These are phyloP conservation scores for Drosophila ananassae DNA, from an alignment of 1,140 invertebrate genomes.

Conservation along the genomic window DNA sequence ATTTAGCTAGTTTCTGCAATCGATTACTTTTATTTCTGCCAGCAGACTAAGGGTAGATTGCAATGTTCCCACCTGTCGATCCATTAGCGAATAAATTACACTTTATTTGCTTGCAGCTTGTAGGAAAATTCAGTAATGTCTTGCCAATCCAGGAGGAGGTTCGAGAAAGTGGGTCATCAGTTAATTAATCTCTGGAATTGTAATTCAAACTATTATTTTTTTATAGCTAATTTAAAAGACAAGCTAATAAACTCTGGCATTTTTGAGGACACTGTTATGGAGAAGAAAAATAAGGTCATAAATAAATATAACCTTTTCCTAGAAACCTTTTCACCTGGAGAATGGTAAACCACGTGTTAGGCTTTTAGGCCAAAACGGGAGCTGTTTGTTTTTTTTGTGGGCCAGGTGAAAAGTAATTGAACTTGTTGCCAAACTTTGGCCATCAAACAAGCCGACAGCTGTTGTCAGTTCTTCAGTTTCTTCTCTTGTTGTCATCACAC, in stretches of 20 bases:
- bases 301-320: no score
- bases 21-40: conserved; percentile 4
- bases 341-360: conserved; percentile 44
- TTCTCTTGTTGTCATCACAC: conserved; percentile 31
- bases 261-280: no score
- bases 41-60: neutral
- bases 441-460: conserved; percentile 72
- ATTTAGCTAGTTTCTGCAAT: conserved; percentile 20
- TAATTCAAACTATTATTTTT: no score
- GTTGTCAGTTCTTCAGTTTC: conserved; percentile 37
- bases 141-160: no score
- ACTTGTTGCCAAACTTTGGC: conserved; percentile 72
- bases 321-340: neutral
- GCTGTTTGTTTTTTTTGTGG: conserved; percentile 45
- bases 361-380: conserved; percentile 26
- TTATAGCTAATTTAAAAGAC: no score
- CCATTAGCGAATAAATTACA: conserved; percentile 22
- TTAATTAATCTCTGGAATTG: neutral
- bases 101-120: conserved; percentile 11
- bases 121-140: neutral
- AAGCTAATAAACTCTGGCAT: no score
- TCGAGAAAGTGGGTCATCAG: neutral
- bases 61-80: neutral
- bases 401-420: conserved; percentile 76
- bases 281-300: no score